These are phyloP conservation scores for Oryzias javanicus DNA, from an alignment of 2,113 vertebrate genomes.

Conservation along the genomic window DNA sequence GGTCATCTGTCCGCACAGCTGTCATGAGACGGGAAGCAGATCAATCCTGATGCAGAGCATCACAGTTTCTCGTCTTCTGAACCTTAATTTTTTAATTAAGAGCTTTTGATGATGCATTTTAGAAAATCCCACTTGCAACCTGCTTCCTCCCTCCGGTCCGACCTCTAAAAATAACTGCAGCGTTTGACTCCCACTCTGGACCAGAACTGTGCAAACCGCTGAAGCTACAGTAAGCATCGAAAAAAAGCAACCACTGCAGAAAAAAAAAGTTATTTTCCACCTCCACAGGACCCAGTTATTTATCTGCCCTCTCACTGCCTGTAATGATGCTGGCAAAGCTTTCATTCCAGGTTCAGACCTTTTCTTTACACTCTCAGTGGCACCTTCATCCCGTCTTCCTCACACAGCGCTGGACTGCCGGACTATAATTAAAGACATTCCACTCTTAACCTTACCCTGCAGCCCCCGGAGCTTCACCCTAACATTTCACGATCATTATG, in stretches of 20 bases:
- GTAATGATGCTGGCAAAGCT: conserved; percentile 25
- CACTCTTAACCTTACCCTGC: conserved; percentile 68
- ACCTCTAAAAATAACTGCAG: conserved; percentile 28
- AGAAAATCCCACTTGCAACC: background rate
- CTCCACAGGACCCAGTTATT: no score
- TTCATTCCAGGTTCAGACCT: conserved; percentile 22
- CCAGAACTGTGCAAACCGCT: conserved; percentile 16
- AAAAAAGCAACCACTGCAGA: conserved; percentile 5
- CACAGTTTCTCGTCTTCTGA: background rate
- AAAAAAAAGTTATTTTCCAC: no score
- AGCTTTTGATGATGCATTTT: background rate
- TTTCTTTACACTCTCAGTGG: conserved; percentile 43
- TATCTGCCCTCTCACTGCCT: background rate
- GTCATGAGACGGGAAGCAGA: background rate
- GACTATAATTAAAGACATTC: conserved; percentile 78
- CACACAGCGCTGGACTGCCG: conserved; percentile 31
- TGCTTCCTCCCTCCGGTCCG: conserved; percentile 19
- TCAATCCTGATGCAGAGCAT: background rate
- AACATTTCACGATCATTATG: conserved; percentile 59
- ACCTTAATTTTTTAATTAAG: background rate
- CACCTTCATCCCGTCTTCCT: conserved; percentile 37
- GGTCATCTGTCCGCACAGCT: conserved; percentile 54
- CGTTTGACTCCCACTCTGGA: conserved; percentile 18
- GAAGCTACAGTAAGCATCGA: conserved; percentile 3
- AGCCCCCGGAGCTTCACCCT: conserved; percentile 52